Percentiles rank a stretch among this genome's conserved stretches.
Evolutionary conservation across 2,113 vertebrate genomes (phyloP).

Genomic region (Cranoglanis bouderius): DNA sequence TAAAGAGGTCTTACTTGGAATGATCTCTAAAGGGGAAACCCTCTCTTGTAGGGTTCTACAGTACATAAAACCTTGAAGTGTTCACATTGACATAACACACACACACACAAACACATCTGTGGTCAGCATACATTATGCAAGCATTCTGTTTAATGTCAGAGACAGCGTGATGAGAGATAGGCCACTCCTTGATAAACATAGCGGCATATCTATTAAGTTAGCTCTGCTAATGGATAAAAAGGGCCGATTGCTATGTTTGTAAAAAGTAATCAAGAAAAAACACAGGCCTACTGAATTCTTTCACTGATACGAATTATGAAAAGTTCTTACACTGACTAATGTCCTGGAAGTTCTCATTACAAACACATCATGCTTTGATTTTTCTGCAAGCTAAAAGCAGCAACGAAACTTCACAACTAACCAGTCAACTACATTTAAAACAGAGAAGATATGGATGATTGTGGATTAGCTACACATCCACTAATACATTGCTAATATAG

Average conservation of each 20-base stretch:
- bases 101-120: not conserved
- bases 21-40: not conserved
- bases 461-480: not conserved
- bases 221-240: not conserved
- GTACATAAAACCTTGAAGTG: not conserved
- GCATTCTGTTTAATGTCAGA: not conserved
- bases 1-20: not conserved
- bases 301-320: not conserved
- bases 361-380: not conserved
- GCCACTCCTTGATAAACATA: not conserved
- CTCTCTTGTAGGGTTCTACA: not conserved
- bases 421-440: not conserved
- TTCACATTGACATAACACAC: not conserved
- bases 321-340: not conserved
- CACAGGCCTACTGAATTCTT: not conserved
- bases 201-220: not conserved
- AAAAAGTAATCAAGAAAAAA: not conserved
- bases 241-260: not conserved
- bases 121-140: not conserved
- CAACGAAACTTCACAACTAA: not conserved
- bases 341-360: not conserved
- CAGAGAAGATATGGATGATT: not conserved
- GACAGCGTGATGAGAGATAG: not conserved
- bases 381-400: not conserved
- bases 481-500: not conserved